phyloP scores from a whole-genome alignment of 2,113 vertebrate genomes.

The Erythrolamprus reginae region DNA sequence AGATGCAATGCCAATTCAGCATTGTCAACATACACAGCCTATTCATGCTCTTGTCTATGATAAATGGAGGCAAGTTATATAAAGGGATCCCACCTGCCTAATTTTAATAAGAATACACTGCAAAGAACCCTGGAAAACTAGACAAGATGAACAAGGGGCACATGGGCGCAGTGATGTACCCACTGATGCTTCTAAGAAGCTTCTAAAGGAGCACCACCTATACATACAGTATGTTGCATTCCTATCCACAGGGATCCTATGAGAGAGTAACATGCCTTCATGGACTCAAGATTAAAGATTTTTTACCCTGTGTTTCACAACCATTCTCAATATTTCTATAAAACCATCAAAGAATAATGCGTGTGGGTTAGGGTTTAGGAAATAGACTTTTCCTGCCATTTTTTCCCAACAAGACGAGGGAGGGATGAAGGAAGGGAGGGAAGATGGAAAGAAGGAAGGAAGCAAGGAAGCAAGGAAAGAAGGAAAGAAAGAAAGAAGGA shows the following conservation, averaged over 20 bases:
- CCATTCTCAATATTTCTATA: neutral
- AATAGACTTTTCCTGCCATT: neutral
- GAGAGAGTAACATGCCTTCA: neutral
- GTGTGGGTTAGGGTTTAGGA: too few species aligned
- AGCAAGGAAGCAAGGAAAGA: too few species aligned
- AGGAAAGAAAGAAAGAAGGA: too few species aligned
- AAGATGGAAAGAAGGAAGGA: neutral
- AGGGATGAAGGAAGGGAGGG: too few species aligned
- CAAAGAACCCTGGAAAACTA: neutral
- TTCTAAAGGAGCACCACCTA: neutral
- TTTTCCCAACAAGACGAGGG: neutral
- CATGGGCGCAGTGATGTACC: neutral
- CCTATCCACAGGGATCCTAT: neutral
- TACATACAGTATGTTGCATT: neutral
- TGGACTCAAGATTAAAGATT: neutral
- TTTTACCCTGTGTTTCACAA: neutral
- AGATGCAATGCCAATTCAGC: neutral
- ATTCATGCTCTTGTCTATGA: neutral
- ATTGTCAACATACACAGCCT: neutral
- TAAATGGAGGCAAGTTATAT: neutral
- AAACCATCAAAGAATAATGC: neutral
- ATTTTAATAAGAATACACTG: neutral
- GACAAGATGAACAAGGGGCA: neutral
- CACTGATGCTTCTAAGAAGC: neutral
- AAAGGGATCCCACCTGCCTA: neutral